Evolutionary conservation across 2,888 invertebrate species (phyloP).

Genomic region (Drosophila kokeensis): DNA sequence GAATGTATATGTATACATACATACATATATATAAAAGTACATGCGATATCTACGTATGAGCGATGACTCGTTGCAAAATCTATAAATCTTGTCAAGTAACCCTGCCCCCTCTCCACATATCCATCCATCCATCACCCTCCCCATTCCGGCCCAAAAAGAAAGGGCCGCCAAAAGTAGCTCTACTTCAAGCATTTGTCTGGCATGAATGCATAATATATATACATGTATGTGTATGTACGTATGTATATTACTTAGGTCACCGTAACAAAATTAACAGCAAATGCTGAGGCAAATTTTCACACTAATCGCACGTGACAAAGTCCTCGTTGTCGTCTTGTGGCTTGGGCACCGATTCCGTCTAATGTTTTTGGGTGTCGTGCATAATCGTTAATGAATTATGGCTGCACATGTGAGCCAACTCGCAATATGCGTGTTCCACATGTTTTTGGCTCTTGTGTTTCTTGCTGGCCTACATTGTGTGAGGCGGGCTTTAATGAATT

Average conservation of each 20-base stretch:
- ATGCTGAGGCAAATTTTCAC: slow-evolving; percentile 62
- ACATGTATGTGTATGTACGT: not conserved
- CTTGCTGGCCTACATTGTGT: slow-evolving; percentile 48
- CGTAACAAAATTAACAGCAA: slow-evolving; percentile 66
- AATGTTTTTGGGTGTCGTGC: slow-evolving; percentile 67
- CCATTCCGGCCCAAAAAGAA: not conserved
- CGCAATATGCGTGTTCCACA: slow-evolving; percentile 68
- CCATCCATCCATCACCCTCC: not conserved
- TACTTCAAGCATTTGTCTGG: slow-evolving; percentile 12
- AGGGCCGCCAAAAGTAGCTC: slow-evolving; percentile 19
- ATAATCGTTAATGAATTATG: slow-evolving; percentile 80
- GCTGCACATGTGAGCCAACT: slow-evolving; percentile 41
- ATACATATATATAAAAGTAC: slow-evolving; percentile 7
- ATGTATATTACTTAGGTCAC: slow-evolving; percentile 30
- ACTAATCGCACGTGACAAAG: slow-evolving; percentile 53
- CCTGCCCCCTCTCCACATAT: not conserved
- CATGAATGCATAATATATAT: not conserved
- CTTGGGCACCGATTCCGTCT: slow-evolving; percentile 29
- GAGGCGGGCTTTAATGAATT: slow-evolving; percentile 62
- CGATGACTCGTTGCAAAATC: slow-evolving; percentile 66
- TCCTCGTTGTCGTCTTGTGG: slow-evolving; percentile 9
- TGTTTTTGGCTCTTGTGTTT: slow-evolving; percentile 50
- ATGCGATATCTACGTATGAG: slow-evolving; percentile 38
- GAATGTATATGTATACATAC: slow-evolving; percentile 16
- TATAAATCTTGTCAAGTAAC: slow-evolving; percentile 68